These are phyloP conservation scores for Ceratina australensis DNA, from an alignment of 1,140 invertebrate genomes.

Conservation along the genomic window DNA sequence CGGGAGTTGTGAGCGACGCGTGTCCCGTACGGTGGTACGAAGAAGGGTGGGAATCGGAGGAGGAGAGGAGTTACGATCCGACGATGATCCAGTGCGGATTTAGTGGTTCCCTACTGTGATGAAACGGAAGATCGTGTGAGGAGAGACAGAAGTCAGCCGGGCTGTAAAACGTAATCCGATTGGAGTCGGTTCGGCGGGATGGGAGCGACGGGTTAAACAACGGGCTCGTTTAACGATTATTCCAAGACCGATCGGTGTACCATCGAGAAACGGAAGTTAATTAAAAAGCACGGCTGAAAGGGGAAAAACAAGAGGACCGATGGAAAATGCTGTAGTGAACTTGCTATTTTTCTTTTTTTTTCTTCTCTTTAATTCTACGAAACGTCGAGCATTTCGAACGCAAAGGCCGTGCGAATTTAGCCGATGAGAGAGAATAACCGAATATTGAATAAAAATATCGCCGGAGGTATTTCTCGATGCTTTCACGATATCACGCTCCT, in stretches of 20 bases:
- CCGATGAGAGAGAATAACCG: neutral
- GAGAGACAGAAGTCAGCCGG: neutral
- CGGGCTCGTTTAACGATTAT: neutral
- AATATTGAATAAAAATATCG: neutral
- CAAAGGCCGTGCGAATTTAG: neutral
- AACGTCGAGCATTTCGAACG: neutral
- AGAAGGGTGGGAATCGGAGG: neutral
- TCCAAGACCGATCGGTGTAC: too few species aligned
- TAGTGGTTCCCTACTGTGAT: neutral
- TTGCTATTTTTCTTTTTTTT: neutral
- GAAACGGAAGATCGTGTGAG: neutral
- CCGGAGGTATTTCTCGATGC: neutral
- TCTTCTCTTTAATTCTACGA: neutral
- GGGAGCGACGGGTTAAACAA: neutral
- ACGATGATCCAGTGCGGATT: constrained; percentile 16
- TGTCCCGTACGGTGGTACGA: neutral
- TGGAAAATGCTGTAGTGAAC: neutral
- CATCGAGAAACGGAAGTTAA: neutral
- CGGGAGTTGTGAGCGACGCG: neutral
- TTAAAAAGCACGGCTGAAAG: too few species aligned
- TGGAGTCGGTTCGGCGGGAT: neutral
- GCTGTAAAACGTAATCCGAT: neutral
- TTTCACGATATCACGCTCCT: neutral
- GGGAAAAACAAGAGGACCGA: neutral
- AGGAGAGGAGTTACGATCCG: neutral